Percentiles rank a stretch among this genome's conserved stretches.
Conservation (phyloP, 2,888 invertebrate genomes). For the Acheta domesticus region DNA sequence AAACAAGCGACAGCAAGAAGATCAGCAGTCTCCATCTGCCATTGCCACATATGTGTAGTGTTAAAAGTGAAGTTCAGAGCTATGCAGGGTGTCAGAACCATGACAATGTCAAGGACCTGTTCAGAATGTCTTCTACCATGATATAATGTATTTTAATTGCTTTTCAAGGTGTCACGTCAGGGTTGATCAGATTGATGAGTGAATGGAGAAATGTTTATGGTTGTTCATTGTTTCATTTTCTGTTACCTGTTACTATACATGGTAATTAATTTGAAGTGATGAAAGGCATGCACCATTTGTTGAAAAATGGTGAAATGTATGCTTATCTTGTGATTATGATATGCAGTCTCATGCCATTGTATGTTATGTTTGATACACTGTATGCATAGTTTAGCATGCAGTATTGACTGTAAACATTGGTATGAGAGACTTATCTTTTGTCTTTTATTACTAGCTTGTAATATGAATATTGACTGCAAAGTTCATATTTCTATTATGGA, state of each 20-base stretch:
- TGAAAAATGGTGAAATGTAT: background rate
- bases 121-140: conserved; percentile 4
- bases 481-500: conserved; percentile 18
- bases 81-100: background rate
- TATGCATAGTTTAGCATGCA: background rate
- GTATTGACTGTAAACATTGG: background rate
- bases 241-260: background rate
- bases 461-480: background rate
- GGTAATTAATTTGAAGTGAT: background rate
- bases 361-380: background rate
- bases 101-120: background rate
- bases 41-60: conserved; percentile 53
- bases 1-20: conserved; percentile 44
- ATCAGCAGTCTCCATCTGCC: conserved; percentile 49
- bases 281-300: conserved; percentile 1
- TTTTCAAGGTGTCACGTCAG: background rate
- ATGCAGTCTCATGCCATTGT: background rate
- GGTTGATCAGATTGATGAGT: background rate
- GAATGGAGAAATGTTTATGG: background rate
- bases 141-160: background rate
- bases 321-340: background rate
- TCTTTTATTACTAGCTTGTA: background rate
- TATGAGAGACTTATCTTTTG: background rate
- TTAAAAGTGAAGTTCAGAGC: background rate
- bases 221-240: background rate